Conservation (phyloP, 2,888 invertebrate species). For the Clostera curtula region DNA sequence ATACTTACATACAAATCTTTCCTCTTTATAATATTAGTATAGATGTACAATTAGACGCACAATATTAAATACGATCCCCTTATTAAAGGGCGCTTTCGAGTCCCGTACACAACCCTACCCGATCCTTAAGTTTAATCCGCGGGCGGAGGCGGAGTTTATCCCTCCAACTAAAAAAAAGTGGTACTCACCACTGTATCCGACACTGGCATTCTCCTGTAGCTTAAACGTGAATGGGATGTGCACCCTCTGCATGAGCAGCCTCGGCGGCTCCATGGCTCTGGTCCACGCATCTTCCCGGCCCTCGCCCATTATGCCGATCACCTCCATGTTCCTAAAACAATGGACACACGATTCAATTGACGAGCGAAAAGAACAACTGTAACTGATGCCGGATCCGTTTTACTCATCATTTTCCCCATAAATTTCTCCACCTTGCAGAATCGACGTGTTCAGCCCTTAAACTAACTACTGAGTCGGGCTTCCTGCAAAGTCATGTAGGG, state of each 20-base stretch:
- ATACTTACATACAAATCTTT: no score
- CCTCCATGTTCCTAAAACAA: slow-evolving; percentile 79
- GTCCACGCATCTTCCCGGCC: slow-evolving; percentile 72
- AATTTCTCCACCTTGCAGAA: no score
- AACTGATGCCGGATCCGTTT: background rate
- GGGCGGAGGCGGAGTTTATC: background rate
- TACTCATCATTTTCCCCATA: background rate
- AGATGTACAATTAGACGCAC: no score
- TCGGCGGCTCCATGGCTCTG: slow-evolving; percentile 78
- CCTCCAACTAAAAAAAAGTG: no score
- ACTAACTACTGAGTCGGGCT: no score
- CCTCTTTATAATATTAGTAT: no score
- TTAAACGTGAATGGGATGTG: slow-evolving; percentile 90
- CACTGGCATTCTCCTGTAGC: slow-evolving; percentile 80
- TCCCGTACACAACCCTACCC: no score
- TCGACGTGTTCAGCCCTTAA: no score
- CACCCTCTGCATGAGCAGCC: slow-evolving; percentile 88
- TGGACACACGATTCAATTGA: background rate
- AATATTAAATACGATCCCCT: no score
- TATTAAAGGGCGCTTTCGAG: no score
- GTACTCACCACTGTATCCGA: slow-evolving; percentile 80
- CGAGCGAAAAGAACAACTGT: background rate
- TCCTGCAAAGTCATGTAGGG: no score
- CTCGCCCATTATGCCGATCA: slow-evolving; percentile 83
- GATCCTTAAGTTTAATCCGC: background rate